A percentile compares a stretch with the other conserved stretches of the same genome.
Evolutionary conservation across 2,888 invertebrate genomes (phyloP).

Genomic region (Eulithis prunata): DNA sequence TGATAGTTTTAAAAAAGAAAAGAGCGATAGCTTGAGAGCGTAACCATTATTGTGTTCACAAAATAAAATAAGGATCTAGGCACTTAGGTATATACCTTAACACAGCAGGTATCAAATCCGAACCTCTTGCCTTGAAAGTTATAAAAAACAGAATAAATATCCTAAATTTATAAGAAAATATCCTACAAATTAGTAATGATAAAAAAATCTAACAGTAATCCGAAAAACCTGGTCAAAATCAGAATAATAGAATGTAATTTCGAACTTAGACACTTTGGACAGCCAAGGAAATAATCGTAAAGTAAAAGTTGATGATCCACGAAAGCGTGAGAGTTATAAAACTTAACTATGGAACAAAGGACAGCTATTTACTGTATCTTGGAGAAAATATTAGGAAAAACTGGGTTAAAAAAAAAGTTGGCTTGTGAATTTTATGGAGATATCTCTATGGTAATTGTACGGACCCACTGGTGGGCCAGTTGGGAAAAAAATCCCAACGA

Average conservation of each 20-base stretch:
- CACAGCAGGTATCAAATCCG: no score
- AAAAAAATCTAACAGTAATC: neutral
- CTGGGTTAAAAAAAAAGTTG: no score
- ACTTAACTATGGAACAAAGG: neutral
- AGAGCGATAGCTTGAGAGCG: constrained; percentile 1
- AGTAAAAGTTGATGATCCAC: constrained; percentile 37
- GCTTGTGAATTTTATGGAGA: no score
- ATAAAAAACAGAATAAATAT: no score
- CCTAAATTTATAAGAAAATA: neutral
- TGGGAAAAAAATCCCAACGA: no score
- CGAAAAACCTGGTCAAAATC: constrained; percentile 4
- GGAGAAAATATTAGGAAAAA: no score
- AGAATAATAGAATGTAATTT: constrained; percentile 40
- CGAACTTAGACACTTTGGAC: constrained; percentile 42
- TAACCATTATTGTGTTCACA: neutral
- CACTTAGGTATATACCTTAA: no score
- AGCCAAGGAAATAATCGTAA: constrained; percentile 60
- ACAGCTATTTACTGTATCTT: no score
- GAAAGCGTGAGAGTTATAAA: constrained; percentile 8
- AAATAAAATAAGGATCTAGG: no score
- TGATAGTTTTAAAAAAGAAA: neutral
- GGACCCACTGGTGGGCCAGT: no score
- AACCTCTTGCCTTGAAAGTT: no score
- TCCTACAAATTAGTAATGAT: neutral
- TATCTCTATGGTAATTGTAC: no score